Evolutionary conservation across 2,888 invertebrate species (phyloP).

Genomic region (Perizoma flavofasciatum): DNA sequence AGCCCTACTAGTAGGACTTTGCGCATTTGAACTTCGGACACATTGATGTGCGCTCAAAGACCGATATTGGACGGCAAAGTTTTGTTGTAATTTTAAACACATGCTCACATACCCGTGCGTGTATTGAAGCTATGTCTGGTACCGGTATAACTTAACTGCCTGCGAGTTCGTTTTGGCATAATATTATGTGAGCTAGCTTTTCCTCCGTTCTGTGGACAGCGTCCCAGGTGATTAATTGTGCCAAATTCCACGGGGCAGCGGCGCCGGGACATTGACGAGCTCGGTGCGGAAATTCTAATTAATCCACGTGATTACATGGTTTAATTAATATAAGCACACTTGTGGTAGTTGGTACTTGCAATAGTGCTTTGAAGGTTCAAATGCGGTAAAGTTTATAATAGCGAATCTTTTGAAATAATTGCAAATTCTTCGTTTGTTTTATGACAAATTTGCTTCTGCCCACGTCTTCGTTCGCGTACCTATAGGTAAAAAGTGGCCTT

Average conservation of each 20-base stretch:
- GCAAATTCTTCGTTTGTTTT: too few species aligned
- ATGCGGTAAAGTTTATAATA: neutral
- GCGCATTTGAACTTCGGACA: too few species aligned
- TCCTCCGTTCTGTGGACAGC: slow-evolving; percentile 29
- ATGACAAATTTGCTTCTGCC: too few species aligned
- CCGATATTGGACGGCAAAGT: too few species aligned
- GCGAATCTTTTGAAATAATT: too few species aligned
- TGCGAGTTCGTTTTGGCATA: neutral
- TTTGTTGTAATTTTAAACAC: too few species aligned
- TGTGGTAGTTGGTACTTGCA: neutral
- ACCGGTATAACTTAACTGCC: neutral
- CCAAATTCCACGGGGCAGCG: slow-evolving; percentile 41
- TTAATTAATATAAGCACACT: slow-evolving; percentile 31
- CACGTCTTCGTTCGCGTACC: too few species aligned
- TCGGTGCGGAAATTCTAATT: slow-evolving; percentile 47
- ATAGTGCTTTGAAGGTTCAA: slow-evolving; percentile 2
- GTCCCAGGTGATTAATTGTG: slow-evolving; percentile 48
- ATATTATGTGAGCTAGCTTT: neutral
- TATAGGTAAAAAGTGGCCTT: too few species aligned
- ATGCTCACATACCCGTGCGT: too few species aligned
- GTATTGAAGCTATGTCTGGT: too few species aligned
- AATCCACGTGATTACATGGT: slow-evolving; percentile 40
- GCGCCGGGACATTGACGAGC: slow-evolving; percentile 41
- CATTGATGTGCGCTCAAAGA: too few species aligned
- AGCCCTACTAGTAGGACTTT: too few species aligned